Percentiles rank a stretch among this genome's conserved stretches.
Evolutionary conservation across 2,888 invertebrate species (phyloP).

Genomic region (Melolontha melolontha): DNA sequence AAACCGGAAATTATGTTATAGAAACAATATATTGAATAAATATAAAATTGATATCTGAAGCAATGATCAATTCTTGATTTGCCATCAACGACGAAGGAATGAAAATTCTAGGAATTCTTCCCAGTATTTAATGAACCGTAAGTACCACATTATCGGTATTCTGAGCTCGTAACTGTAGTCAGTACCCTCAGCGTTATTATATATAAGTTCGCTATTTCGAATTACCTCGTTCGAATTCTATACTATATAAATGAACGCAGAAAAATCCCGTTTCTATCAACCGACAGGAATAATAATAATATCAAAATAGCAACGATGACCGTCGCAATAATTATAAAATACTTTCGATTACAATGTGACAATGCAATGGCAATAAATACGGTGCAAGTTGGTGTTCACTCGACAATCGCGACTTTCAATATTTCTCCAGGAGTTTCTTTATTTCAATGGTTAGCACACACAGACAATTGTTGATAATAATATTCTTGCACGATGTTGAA

Average conservation of each 20-base stretch:
- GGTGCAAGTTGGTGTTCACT: background rate
- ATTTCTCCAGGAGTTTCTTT: too few relatives aligned
- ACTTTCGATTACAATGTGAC: conserved; percentile 8
- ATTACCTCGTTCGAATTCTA: conserved; percentile 4
- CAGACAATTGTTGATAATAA: conserved; percentile 8
- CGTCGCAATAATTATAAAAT: conserved; percentile 18
- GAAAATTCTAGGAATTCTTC: conserved; percentile 31
- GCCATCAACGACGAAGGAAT: conserved; percentile 1
- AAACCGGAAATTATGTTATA: too few relatives aligned
- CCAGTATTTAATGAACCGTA: conserved; percentile 29
- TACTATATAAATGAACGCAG: conserved; percentile 2
- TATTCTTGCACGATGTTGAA: conserved; percentile 40
- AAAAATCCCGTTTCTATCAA: conserved; percentile 11
- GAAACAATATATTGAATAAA: too few relatives aligned
- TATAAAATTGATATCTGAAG: background rate
- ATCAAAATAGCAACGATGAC: background rate
- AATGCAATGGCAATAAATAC: conserved; percentile 1
- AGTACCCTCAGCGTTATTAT: background rate
- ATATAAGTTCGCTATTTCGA: conserved; percentile 12
- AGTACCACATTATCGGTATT: conserved; percentile 31
- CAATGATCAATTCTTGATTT: conserved; percentile 12
- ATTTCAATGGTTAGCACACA: background rate
- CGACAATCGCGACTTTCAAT: background rate
- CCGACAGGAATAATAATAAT: conserved; percentile 6
- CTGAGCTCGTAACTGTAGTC: conserved; percentile 19